Percentiles rank a stretch among this genome's conserved stretches.
phyloP scores from a whole-genome alignment of 2,113 vertebrate genomes.

The Pomatorhinus ruficollis region DNA sequence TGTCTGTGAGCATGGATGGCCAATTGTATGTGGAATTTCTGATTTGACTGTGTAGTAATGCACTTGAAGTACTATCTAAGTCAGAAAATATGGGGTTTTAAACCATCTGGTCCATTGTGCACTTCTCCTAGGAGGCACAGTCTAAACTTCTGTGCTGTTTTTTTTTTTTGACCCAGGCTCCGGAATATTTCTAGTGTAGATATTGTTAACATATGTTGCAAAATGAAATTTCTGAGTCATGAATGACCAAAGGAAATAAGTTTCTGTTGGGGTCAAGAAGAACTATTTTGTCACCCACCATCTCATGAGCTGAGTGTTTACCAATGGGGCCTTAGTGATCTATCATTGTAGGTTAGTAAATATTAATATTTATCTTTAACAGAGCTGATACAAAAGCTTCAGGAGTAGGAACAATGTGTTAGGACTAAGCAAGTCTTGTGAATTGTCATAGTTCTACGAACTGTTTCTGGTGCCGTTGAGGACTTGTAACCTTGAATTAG shows the following conservation, averaged over 20 bases:
- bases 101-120: neutral
- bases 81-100: rapidly evolving
- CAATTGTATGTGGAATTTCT: neutral
- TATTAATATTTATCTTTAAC: neutral
- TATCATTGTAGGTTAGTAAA: neutral
- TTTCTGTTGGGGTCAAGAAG: neutral
- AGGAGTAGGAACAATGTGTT: neutral
- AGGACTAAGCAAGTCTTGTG: neutral
- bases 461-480: neutral
- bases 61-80: neutral
- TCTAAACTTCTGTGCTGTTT: neutral
- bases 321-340: rapidly evolving
- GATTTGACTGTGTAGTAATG: neutral
- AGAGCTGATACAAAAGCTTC: neutral
- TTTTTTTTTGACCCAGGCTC: neutral
- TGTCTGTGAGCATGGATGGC: neutral
- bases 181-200: neutral
- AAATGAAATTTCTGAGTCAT: neutral
- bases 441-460: neutral
- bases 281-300: neutral
- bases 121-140: neutral
- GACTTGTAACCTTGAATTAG: neutral
- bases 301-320: neutral
- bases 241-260: neutral
- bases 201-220: neutral